A percentile compares a stretch with the other conserved stretches of the same genome.
Evolutionary conservation across 2,888 invertebrate species (phyloP).

Genomic region (Trichogramma dendrolimi): DNA sequence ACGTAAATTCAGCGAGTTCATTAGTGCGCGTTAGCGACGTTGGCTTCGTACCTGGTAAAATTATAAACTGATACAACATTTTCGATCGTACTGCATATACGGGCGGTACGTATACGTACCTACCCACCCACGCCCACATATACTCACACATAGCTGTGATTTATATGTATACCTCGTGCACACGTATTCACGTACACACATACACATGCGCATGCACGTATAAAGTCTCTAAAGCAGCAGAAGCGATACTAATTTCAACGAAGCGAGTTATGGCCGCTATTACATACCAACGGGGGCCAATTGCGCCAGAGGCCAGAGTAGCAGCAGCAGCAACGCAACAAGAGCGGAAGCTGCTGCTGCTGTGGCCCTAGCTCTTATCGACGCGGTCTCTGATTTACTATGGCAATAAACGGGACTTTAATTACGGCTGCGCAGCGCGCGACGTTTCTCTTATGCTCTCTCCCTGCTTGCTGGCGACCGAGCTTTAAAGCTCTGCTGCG

Average conservation of each 20-base stretch:
- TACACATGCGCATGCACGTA: not conserved
- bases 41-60: not conserved
- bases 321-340: not conserved
- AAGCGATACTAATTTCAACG: conserved; percentile 46
- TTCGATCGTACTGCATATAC: too few species aligned
- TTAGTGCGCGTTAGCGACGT: conserved; percentile 1
- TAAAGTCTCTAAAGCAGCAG: conserved; percentile 27
- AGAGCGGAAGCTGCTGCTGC: not conserved
- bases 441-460: conserved; percentile 26
- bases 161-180: not conserved
- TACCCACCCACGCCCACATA: too few species aligned
- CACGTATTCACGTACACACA: not conserved
- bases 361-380: conserved; percentile 17
- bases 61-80: not conserved
- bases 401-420: conserved; percentile 30
- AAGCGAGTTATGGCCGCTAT: conserved; percentile 39
- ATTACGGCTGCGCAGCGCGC: conserved; percentile 14
- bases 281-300: conserved; percentile 17
- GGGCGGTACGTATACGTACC: too few species aligned
- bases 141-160: too few species aligned
- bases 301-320: conserved; percentile 3
- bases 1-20: conserved; percentile 19
- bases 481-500: conserved; percentile 2
- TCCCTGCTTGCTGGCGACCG: conserved; percentile 1
- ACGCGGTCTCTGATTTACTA: conserved; percentile 28